phyloP scores from a whole-genome alignment of 1,140 invertebrate species.

The Samia ricini region DNA sequence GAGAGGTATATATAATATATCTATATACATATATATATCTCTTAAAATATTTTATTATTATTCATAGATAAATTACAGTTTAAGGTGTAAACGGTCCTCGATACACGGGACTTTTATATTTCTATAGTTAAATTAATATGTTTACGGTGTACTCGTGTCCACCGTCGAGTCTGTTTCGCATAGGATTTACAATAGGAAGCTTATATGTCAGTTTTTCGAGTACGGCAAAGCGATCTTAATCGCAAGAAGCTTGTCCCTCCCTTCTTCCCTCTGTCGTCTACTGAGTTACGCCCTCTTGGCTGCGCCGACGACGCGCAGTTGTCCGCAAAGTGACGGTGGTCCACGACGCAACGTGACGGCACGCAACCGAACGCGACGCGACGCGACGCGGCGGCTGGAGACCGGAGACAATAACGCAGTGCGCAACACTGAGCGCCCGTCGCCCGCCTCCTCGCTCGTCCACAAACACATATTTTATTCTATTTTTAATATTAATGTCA shows the following conservation, averaged over 20 bases:
- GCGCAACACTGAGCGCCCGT: constrained; percentile 25
- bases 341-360: background rate
- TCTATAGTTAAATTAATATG: constrained; percentile 44
- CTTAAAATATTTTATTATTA: constrained; percentile 71
- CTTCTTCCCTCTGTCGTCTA: constrained; percentile 29
- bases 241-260: constrained; percentile 42
- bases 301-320: constrained; percentile 14
- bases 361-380: constrained; percentile 26
- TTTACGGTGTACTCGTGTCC: constrained; percentile 38
- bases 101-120: constrained; percentile 46
- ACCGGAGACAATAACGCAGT: constrained; percentile 64
- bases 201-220: constrained; percentile 42
- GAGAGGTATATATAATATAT: constrained; percentile 60
- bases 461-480: constrained; percentile 76
- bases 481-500: constrained; percentile 77
- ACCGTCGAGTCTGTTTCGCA: constrained; percentile 35
- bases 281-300: constrained; percentile 35
- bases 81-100: constrained; percentile 57
- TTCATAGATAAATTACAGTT: constrained; percentile 71
- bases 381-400: constrained; percentile 7
- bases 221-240: constrained; percentile 23
- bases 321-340: constrained; percentile 10
- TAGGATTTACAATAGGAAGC: constrained; percentile 49
- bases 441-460: constrained; percentile 70
- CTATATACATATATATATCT: too few species aligned